Conservation (phyloP, 2,797 vertebrate genomes). For the Sebastes ruberrimus region DNA sequence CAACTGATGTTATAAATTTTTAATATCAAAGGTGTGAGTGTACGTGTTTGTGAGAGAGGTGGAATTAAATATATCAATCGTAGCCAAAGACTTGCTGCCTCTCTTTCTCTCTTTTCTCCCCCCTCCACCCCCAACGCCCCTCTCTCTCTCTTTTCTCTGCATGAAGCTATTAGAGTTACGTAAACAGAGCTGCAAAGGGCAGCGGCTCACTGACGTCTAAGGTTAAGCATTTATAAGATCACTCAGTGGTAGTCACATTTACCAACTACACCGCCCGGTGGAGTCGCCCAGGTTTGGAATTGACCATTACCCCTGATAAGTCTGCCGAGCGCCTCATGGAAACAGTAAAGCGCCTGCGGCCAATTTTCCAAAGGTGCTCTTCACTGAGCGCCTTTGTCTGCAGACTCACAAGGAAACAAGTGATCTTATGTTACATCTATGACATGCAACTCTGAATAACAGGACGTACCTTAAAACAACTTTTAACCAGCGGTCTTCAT, state of each 20-base stretch:
- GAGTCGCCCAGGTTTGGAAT: slow-evolving; percentile 25
- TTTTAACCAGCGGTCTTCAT: neutral
- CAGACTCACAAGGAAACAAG: slow-evolving; percentile 8
- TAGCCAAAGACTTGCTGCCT: slow-evolving; percentile 3
- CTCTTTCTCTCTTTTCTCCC: neutral
- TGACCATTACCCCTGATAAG: slow-evolving; percentile 20
- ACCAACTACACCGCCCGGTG: slow-evolving; percentile 9
- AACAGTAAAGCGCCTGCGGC: slow-evolving; percentile 2
- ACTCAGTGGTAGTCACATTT: slow-evolving; percentile 53
- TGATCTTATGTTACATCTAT: neutral
- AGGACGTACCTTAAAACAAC: neutral
- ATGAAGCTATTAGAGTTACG: slow-evolving; percentile 48
- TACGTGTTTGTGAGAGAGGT: neutral
- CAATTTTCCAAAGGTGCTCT: slow-evolving; percentile 41
- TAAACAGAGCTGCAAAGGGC: slow-evolving; percentile 62
- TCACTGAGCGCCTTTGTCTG: slow-evolving; percentile 17
- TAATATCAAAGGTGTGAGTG: slow-evolving; percentile 21
- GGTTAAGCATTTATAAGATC: slow-evolving; percentile 67
- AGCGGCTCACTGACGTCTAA: slow-evolving; percentile 51
- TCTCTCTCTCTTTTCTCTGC: neutral
- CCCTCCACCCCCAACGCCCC: neutral
- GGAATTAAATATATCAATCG: slow-evolving; percentile 37
- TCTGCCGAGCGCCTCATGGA: slow-evolving; percentile 36
- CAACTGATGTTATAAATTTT: slow-evolving; percentile 22
- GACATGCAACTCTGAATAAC: neutral